Percentiles rank a stretch among this genome's conserved stretches.
These are phyloP conservation scores for Zosterops lateralis DNA, from an alignment of 2,113 vertebrate species.

Conservation along the genomic window DNA sequence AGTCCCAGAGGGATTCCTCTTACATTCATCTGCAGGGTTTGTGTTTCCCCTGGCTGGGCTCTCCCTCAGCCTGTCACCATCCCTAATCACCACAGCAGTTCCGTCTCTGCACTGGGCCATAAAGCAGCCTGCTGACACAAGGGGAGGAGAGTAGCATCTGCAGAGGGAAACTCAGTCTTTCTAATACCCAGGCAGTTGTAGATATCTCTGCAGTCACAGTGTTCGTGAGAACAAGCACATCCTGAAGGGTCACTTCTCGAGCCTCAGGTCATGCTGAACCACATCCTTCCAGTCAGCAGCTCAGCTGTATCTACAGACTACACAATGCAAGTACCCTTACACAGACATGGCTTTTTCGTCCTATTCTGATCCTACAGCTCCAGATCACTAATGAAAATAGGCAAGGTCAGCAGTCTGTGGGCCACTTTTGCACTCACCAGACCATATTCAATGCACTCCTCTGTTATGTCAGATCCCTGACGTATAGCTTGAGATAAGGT, in stretches of 20 bases:
- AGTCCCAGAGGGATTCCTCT: not conserved
- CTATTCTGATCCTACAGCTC: not conserved
- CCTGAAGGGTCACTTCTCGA: not conserved
- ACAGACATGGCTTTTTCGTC: not conserved
- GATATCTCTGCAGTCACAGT: not conserved
- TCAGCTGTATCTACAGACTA: not conserved
- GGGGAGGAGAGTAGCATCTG: not conserved
- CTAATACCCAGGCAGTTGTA: not conserved
- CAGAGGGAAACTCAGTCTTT: not conserved
- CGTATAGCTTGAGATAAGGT: not conserved
- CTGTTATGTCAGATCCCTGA: not conserved
- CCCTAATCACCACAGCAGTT: rapidly evolving
- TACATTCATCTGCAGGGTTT: not conserved
- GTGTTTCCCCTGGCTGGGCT: not conserved
- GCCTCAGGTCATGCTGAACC: not conserved
- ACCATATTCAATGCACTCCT: not conserved
- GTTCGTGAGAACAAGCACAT: not conserved
- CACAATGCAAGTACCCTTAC: not conserved
- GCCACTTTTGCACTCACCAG: not conserved
- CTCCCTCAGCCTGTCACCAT: not conserved
- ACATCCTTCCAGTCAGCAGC: not conserved
- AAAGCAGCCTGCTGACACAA: not conserved
- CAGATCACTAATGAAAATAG: not conserved
- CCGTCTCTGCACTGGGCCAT: not conserved
- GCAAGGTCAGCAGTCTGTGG: not conserved